These are phyloP conservation scores for Leptinotarsa texana DNA, from an alignment of 1,140 invertebrate species.

Conservation along the genomic window DNA sequence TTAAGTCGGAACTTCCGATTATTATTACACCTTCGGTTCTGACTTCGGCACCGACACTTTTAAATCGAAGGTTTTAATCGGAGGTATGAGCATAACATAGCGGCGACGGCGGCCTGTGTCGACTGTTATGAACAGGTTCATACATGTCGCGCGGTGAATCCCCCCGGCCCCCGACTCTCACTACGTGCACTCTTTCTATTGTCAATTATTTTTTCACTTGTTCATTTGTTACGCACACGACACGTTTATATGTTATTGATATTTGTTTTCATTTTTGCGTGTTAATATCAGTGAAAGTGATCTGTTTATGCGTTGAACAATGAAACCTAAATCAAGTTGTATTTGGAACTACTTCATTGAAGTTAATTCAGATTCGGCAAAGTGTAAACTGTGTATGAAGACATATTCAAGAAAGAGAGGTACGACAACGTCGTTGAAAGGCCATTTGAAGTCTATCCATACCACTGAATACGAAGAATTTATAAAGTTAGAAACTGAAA, in stretches of 20 bases:
- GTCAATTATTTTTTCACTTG: slow-evolving; percentile 5
- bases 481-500: slow-evolving; percentile 11
- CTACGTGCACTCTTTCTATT: slow-evolving; percentile 4
- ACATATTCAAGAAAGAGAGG: slow-evolving; percentile 4
- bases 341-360: background rate
- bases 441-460: slow-evolving; percentile 7
- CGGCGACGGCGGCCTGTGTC: slow-evolving; percentile 8
- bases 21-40: slow-evolving; percentile 23
- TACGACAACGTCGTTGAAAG: slow-evolving; percentile 9
- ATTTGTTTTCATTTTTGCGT: background rate
- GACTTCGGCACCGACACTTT: slow-evolving; percentile 14
- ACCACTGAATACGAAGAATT: slow-evolving; percentile 9
- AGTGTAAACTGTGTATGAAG: slow-evolving; percentile 11
- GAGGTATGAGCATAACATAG: slow-evolving; percentile 10
- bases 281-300: slow-evolving; percentile 2
- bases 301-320: background rate
- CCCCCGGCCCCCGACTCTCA: background rate
- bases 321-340: background rate
- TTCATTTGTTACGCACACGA: background rate
- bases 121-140: background rate
- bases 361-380: background rate
- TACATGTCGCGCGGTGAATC: background rate
- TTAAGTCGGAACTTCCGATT: slow-evolving; percentile 25
- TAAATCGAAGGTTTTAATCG: slow-evolving; percentile 15
- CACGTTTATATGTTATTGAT: background rate